These are phyloP conservation scores for Ovis canadensis DNA, from an alignment of 2,113 vertebrate genomes.

Conservation along the genomic window DNA sequence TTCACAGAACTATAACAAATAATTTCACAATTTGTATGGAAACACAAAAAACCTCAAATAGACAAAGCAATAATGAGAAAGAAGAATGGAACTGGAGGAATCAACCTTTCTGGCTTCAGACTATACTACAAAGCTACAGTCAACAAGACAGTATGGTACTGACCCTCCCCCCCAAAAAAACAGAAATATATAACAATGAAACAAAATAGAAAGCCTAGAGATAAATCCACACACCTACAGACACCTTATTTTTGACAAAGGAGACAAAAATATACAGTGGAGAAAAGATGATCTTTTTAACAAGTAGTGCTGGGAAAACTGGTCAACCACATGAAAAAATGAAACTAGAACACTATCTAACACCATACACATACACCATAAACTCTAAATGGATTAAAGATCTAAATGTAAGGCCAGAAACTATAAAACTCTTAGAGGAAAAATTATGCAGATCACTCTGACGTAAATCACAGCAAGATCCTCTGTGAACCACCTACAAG, in stretches of 20 bases:
- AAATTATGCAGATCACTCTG: not conserved
- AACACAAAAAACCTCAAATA: not conserved
- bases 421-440: not conserved
- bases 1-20: not conserved
- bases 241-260: not conserved
- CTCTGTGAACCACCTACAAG: not conserved
- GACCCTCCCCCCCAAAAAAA: no score
- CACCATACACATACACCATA: not conserved
- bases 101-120: not conserved
- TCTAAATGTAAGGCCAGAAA: not conserved
- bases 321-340: not conserved
- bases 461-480: not conserved
- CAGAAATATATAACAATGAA: not conserved
- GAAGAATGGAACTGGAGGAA: not conserved
- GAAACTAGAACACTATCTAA: not conserved
- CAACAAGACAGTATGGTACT: not conserved
- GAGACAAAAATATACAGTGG: not conserved
- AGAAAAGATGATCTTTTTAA: not conserved
- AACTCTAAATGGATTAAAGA: not conserved
- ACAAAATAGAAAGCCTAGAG: not conserved
- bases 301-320: not conserved
- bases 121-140: not conserved
- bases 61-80: not conserved
- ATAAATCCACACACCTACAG: not conserved
- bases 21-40: not conserved